These are phyloP conservation scores for Asteroscopus sphinx DNA, from an alignment of 2,888 invertebrate species.

Conservation along the genomic window DNA sequence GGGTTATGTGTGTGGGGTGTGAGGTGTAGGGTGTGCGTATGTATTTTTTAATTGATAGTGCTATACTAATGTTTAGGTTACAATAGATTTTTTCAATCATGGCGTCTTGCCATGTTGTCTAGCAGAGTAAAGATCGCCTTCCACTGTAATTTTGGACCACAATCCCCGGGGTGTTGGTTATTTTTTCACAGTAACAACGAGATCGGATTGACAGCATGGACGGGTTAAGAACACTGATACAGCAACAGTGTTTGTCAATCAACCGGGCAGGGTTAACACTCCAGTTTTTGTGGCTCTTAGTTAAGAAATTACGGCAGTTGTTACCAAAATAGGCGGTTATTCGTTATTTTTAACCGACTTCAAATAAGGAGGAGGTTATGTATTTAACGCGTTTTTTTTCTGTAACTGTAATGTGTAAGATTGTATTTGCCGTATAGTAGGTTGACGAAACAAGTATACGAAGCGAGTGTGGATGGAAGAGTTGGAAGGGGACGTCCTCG, in stretches of 20 bases:
- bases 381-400: background rate
- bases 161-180: conserved; percentile 59
- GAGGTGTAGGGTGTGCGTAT: too few relatives aligned
- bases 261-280: conserved; percentile 64
- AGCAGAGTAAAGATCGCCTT: background rate
- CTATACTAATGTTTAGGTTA: too few relatives aligned
- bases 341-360: conserved; percentile 5
- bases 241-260: conserved; percentile 77
- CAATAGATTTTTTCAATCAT: too few relatives aligned
- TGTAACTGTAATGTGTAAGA: background rate
- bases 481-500: too few relatives aligned
- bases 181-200: conserved; percentile 75
- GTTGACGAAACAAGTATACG: too few relatives aligned
- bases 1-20: too few relatives aligned
- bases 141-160: conserved; percentile 52
- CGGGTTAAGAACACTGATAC: conserved; percentile 71
- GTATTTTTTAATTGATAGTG: too few relatives aligned
- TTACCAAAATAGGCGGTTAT: conserved; percentile 34
- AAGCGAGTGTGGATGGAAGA: too few relatives aligned
- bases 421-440: too few relatives aligned
- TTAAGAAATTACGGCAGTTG: conserved; percentile 60
- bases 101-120: too few relatives aligned
- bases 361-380: background rate
- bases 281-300: conserved; percentile 61
- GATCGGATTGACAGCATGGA: conserved; percentile 76